These are phyloP conservation scores for Drosophila saltans DNA, from an alignment of 1,140 invertebrate genomes.

Conservation along the genomic window DNA sequence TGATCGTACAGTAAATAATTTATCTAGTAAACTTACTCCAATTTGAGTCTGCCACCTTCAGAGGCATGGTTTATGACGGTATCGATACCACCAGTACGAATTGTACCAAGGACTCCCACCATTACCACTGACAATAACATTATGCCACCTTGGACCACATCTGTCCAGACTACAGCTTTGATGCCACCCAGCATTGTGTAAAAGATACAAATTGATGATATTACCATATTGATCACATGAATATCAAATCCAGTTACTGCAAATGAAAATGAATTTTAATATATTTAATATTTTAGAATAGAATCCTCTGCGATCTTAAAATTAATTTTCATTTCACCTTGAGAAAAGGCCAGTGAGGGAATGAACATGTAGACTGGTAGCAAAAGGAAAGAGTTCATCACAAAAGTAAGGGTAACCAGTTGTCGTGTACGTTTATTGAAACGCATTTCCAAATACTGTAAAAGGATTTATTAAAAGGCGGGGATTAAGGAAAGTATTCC, in stretches of 20 bases:
- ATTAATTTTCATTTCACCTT: conserved; percentile 84
- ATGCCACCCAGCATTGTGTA: conserved; percentile 93
- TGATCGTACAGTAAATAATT: too few relatives aligned
- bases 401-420: conserved; percentile 87
- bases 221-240: conserved; percentile 88
- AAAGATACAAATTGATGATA: conserved; percentile 91
- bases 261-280: conserved; percentile 44
- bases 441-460: conserved; percentile 88
- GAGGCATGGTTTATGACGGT: conserved; percentile 86
- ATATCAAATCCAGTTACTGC: conserved; percentile 89
- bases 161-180: conserved; percentile 95
- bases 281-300: too few relatives aligned
- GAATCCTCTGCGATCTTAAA: neutral
- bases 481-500: too few relatives aligned
- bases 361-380: conserved; percentile 83
- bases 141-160: conserved; percentile 90
- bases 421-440: conserved; percentile 86
- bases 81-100: conserved; percentile 86
- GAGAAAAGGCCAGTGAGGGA: conserved; percentile 90
- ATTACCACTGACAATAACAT: conserved; percentile 90
- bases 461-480: too few relatives aligned
- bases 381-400: conserved; percentile 83
- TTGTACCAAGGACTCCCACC: conserved; percentile 88
- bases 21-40: conserved; percentile 84
- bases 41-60: conserved; percentile 85